phyloP scores from a whole-genome alignment of 1,140 invertebrate species.

The Coptotermes formosanus region DNA sequence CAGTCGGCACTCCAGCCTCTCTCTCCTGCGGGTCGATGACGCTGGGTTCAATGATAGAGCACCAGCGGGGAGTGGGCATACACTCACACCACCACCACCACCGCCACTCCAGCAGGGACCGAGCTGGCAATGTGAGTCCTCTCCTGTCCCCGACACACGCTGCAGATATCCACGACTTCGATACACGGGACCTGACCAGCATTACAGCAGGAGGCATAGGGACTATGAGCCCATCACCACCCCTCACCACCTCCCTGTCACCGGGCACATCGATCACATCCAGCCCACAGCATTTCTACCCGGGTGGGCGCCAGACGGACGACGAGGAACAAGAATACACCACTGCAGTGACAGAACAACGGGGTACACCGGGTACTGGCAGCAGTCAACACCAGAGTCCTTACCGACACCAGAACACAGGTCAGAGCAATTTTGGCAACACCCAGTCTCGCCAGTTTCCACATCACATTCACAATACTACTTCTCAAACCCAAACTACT shows the following conservation, averaged over 20 bases:
- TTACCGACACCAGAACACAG: constrained; percentile 40
- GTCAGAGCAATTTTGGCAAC: constrained; percentile 38
- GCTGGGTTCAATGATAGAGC: constrained; percentile 48
- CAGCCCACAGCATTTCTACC: constrained; percentile 41
- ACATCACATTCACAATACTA: constrained; percentile 29
- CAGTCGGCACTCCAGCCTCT: constrained; percentile 48
- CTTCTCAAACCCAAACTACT: constrained; percentile 51
- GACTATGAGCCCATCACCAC: constrained; percentile 35
- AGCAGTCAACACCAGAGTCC: constrained; percentile 22
- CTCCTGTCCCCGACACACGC: constrained; percentile 39
- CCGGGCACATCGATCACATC: constrained; percentile 43
- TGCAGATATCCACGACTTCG: constrained; percentile 40
- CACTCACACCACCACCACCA: constrained; percentile 26
- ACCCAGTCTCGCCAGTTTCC: constrained; percentile 23
- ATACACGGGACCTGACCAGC: constrained; percentile 35
- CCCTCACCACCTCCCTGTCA: constrained; percentile 39
- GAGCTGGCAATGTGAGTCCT: constrained; percentile 31
- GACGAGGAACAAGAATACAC: constrained; percentile 31
- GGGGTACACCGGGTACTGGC: neutral
- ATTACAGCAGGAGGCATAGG: neutral
- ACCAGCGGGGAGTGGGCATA: constrained; percentile 29
- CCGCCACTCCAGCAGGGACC: constrained; percentile 34
- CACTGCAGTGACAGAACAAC: constrained; percentile 21
- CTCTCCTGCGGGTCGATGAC: constrained; percentile 63
- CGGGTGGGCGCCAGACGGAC: constrained; percentile 24